A percentile compares a stretch with the other conserved stretches of the same genome.
Evolutionary conservation across 2,113 vertebrate genomes (phyloP).

Genomic region (Balaeniceps rex): DNA sequence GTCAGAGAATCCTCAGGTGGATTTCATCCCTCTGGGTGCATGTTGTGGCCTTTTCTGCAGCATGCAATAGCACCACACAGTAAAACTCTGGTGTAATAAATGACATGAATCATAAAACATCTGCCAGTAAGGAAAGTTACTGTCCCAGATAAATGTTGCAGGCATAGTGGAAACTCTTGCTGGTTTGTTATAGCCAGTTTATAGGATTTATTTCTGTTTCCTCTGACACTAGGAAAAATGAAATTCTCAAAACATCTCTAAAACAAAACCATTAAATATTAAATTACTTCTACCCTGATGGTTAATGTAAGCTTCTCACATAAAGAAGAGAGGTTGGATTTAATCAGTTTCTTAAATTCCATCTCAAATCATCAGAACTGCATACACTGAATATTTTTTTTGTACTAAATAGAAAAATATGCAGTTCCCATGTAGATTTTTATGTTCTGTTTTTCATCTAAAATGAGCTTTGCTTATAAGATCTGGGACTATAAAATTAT

Average conservation of each 20-base stretch:
- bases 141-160: neutral
- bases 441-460: neutral
- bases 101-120: neutral
- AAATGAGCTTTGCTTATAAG: neutral
- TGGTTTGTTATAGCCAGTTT: neutral
- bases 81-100: neutral
- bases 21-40: neutral
- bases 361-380: neutral
- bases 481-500: neutral
- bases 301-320: neutral
- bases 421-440: neutral
- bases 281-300: neutral
- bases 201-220: conserved; percentile 6
- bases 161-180: neutral
- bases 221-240: neutral
- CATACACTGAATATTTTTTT: neutral
- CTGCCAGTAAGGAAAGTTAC: neutral
- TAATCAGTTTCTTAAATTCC: neutral
- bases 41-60: neutral
- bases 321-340: neutral
- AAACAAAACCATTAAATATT: neutral
- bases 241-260: neutral
- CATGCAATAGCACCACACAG: neutral
- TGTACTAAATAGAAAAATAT: neutral
- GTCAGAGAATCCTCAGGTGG: neutral